Evolutionary conservation across 2,113 vertebrate species (phyloP), one percentile per base, ranked within the genome.

Genomic region (Clarias gariepinus): DNA sequence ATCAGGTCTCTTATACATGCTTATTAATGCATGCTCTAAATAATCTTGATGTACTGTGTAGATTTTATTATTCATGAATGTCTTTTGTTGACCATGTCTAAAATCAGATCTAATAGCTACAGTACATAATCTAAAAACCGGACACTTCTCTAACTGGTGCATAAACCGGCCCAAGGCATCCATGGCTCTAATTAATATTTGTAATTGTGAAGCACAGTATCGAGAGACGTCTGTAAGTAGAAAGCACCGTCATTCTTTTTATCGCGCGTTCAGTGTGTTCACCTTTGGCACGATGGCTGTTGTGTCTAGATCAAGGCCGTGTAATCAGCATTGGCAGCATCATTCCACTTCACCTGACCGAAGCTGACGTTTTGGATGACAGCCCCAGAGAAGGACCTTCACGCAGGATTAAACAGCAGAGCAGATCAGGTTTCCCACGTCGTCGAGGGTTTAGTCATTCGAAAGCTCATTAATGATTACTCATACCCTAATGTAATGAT

Each of bases 261-360:
- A 4, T 4, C 41, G 23, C 23, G 55, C 57, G 52, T 53, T 3
- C 28, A 47, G 47, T 6, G 30, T 55, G 8, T 74, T 41, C 12
- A 30, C 64, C 30, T 33, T 55, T 3, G 11, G 30, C 52, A 36
- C 76, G 36, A 25, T 25, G 63, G 47, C 30, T 61, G 73, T 60
- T 64, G 61, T 82, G 82, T 78, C 28, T 55, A 84, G 82, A 84
- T 82, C 53, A 84, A 86, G 55, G 85, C 90, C 28, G 21, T 57
- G 83, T 61, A 88, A 79, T 87, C 15, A 83, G 81, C 85, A 81
- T 41, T 87, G 88, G 88, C 89, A 90, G 63, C 90, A 57, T 55
- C 2, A 86, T 87, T 90, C 86, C 11, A 8, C 79, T 83, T 76
- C 74, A 64, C 81, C 85, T 60, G 57, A 87, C 53, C 76, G 89